Percentiles rank a stretch among this genome's conserved stretches.
phyloP scores from a whole-genome alignment of 2,113 vertebrate species.

The Nothobranchius kuhntae region DNA sequence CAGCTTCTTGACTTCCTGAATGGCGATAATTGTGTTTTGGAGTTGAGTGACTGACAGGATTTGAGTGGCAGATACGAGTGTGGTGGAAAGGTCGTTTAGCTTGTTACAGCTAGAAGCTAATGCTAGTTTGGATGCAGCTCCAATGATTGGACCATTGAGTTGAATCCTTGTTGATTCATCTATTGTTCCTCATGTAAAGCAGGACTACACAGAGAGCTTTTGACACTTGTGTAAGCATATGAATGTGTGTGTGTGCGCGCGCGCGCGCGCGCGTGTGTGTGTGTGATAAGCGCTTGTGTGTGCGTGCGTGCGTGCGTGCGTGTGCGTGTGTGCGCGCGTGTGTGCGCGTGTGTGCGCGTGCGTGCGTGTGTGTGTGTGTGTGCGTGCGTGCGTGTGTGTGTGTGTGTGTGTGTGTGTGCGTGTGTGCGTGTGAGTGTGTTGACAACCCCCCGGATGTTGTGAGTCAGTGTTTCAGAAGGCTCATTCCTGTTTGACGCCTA shows the following conservation, averaged over 20 bases:
- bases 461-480: constrained; percentile 54
- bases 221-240: constrained; percentile 29
- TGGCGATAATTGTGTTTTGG: constrained; percentile 56
- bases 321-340: constrained; percentile 3
- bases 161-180: constrained; percentile 48
- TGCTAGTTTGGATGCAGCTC: constrained; percentile 10
- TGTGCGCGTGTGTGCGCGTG: not conserved
- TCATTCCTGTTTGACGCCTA: constrained; percentile 49
- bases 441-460: constrained; percentile 24
- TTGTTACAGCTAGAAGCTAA: constrained; percentile 53
- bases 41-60: constrained; percentile 44
- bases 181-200: constrained; percentile 46
- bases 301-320: constrained; percentile 1
- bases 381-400: not conserved
- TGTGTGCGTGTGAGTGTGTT: constrained; percentile 2
- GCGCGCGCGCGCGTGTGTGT: not conserved
- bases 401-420: constrained; percentile 5
- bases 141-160: constrained; percentile 58
- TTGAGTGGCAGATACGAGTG: constrained; percentile 56
- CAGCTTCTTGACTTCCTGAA: constrained; percentile 48
- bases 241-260: not conserved
- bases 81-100: constrained; percentile 60
- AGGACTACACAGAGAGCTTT: constrained; percentile 17
- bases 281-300: too few relatives aligned
- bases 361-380: not conserved